These are phyloP conservation scores for Sicus ferrugineus DNA, from an alignment of 2,888 invertebrate species.

Conservation along the genomic window DNA sequence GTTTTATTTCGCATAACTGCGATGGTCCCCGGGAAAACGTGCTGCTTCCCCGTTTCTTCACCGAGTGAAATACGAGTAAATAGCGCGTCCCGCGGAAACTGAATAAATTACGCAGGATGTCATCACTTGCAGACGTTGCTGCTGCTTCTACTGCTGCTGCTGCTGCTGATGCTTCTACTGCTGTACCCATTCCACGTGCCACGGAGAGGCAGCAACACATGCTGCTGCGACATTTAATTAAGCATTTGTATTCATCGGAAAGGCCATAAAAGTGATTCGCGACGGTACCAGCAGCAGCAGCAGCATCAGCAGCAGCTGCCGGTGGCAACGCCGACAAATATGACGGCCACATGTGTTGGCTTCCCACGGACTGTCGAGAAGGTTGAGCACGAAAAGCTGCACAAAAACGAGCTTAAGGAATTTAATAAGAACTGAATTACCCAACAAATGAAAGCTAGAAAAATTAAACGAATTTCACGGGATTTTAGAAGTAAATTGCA, in stretches of 20 bases:
- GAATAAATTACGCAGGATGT: constrained; percentile 32
- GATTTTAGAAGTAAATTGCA: background rate
- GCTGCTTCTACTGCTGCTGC: background rate
- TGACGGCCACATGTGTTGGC: constrained; percentile 19
- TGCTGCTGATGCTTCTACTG: background rate
- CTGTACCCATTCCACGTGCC: background rate
- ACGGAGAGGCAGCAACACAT: constrained; percentile 29
- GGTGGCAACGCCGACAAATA: background rate
- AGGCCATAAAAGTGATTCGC: constrained; percentile 52
- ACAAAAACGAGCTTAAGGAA: background rate
- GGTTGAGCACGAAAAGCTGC: background rate
- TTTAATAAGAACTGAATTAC: background rate
- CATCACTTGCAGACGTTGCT: constrained; percentile 18
- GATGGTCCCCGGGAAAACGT: background rate
- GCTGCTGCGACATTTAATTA: constrained; percentile 55
- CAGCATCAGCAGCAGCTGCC: background rate
- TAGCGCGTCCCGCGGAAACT: constrained; percentile 31
- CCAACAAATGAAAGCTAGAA: background rate
- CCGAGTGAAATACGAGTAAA: background rate
- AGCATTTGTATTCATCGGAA: constrained; percentile 61
- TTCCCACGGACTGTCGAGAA: background rate
- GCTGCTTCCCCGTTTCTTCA: background rate
- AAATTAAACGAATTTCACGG: background rate
- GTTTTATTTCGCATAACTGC: too few relatives aligned
- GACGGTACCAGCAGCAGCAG: background rate